Evolutionary conservation across 2,797 vertebrate genomes (phyloP).

Genomic region (Melanotaenia nigrans): DNA sequence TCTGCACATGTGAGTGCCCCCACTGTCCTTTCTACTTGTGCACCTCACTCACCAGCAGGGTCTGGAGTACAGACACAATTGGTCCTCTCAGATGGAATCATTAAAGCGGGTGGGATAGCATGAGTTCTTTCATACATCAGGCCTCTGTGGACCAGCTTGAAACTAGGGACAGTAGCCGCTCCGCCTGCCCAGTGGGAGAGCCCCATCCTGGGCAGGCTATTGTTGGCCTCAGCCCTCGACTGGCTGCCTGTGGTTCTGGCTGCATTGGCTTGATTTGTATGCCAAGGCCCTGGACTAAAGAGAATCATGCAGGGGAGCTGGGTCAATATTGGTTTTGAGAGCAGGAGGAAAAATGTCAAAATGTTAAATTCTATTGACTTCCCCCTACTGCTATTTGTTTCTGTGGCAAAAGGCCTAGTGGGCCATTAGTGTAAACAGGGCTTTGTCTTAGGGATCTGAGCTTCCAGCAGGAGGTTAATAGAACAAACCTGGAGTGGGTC

Average conservation of each 20-base stretch:
- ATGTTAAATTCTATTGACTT: slow-evolving; percentile 85
- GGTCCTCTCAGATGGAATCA: slow-evolving; percentile 77
- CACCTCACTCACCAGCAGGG: slow-evolving; percentile 79
- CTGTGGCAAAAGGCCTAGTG: slow-evolving; percentile 81
- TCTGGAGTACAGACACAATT: slow-evolving; percentile 78
- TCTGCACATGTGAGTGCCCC: slow-evolving; percentile 75
- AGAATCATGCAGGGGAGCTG: slow-evolving; percentile 80
- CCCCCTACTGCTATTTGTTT: slow-evolving; percentile 84
- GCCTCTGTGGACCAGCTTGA: slow-evolving; percentile 83
- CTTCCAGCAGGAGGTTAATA: slow-evolving; percentile 79
- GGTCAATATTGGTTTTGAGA: slow-evolving; percentile 90
- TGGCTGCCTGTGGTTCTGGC: slow-evolving; percentile 82
- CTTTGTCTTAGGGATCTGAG: slow-evolving; percentile 85
- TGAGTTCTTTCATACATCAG: slow-evolving; percentile 75
- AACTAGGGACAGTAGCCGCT: slow-evolving; percentile 82
- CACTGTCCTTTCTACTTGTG: slow-evolving; percentile 81
- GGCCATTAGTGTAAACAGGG: slow-evolving; percentile 88
- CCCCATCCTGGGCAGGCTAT: slow-evolving; percentile 82
- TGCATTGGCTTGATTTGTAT: slow-evolving; percentile 85
- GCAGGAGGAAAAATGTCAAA: slow-evolving; percentile 86
- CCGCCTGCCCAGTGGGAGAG: slow-evolving; percentile 79
- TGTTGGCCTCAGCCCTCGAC: slow-evolving; percentile 84
- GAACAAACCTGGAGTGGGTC: slow-evolving; percentile 80
- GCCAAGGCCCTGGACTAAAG: slow-evolving; percentile 85
- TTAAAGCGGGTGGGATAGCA: slow-evolving; percentile 79